Percentiles rank a stretch among this genome's conserved stretches.
Conservation (phyloP, 1,140 invertebrate species). For the Forficula auricularia region DNA sequence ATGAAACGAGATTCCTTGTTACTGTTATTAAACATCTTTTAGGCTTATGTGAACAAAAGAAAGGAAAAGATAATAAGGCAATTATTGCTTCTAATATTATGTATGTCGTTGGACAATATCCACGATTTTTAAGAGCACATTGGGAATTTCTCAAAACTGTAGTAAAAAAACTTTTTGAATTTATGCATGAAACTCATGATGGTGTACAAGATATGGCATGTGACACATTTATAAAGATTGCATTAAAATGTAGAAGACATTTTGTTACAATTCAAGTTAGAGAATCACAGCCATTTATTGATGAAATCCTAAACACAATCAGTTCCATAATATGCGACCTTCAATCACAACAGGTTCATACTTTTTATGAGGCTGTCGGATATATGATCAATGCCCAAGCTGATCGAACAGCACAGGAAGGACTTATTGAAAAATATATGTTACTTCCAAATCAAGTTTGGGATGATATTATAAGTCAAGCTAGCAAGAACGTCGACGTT, state of each 20-base stretch:
- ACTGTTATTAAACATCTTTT: constrained; percentile 97
- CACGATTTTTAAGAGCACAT: constrained; percentile 92
- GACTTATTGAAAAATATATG: constrained; percentile 96
- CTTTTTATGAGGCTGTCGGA: constrained; percentile 98
- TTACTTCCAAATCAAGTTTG: constrained; percentile 93
- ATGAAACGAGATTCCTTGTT: constrained; percentile 96
- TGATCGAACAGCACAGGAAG: constrained; percentile 71
- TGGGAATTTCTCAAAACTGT: constrained; percentile 99
- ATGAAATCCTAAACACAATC: constrained; percentile 91
- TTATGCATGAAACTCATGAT: constrained; percentile 99
- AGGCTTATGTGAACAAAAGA: constrained; percentile 95
- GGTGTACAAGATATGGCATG: constrained; percentile 99
- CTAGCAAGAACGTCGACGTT: constrained; percentile 87
- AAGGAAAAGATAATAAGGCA: constrained; percentile 99
- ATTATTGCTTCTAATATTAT: constrained; percentile 99
- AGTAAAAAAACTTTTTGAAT: constrained; percentile 99
- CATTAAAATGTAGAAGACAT: constrained; percentile 93
- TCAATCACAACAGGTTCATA: constrained; percentile 94
- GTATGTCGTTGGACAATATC: constrained; percentile 99
- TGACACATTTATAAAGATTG: constrained; percentile 99
- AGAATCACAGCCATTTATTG: constrained; percentile 92
- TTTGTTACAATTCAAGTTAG: constrained; percentile 94
- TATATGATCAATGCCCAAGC: constrained; percentile 97
- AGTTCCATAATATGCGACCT: constrained; percentile 97
- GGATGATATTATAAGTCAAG: constrained; percentile 96